These are phyloP conservation scores for Ooceraea biroi DNA, from an alignment of 1,140 invertebrate genomes.

Conservation along the genomic window DNA sequence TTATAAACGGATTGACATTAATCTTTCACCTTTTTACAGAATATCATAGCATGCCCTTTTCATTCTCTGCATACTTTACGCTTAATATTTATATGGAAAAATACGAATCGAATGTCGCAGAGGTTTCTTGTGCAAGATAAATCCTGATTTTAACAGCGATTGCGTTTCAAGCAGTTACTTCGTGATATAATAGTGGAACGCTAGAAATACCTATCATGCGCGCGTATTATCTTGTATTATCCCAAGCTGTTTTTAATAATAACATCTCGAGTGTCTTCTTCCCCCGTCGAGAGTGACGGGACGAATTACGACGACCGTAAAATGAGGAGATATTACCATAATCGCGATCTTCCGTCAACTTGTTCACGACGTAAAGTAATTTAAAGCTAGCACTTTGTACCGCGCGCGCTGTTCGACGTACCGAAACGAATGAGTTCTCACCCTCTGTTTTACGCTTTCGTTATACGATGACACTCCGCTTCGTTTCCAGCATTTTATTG, in stretches of 20 bases:
- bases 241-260: constrained; percentile 49
- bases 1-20: background rate
- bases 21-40: too few relatives aligned
- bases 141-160: background rate
- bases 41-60: too few relatives aligned
- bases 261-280: background rate
- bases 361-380: constrained; percentile 40
- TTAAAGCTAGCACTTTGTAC: constrained; percentile 64
- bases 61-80: too few relatives aligned
- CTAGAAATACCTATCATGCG: background rate
- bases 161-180: constrained; percentile 14
- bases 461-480: constrained; percentile 33
- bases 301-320: constrained; percentile 31
- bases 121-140: too few relatives aligned
- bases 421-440: constrained; percentile 54
- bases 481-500: constrained; percentile 2
- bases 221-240: constrained; percentile 18
- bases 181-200: background rate
- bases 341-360: constrained; percentile 58
- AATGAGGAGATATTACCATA: constrained; percentile 46
- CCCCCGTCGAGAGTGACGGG: background rate
- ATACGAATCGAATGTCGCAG: too few relatives aligned
- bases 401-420: constrained; percentile 17
- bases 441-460: constrained; percentile 35
- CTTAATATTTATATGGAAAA: too few relatives aligned